Evolutionary conservation across 2,888 invertebrate species (phyloP).

Genomic region (Tanypteryx hageni): DNA sequence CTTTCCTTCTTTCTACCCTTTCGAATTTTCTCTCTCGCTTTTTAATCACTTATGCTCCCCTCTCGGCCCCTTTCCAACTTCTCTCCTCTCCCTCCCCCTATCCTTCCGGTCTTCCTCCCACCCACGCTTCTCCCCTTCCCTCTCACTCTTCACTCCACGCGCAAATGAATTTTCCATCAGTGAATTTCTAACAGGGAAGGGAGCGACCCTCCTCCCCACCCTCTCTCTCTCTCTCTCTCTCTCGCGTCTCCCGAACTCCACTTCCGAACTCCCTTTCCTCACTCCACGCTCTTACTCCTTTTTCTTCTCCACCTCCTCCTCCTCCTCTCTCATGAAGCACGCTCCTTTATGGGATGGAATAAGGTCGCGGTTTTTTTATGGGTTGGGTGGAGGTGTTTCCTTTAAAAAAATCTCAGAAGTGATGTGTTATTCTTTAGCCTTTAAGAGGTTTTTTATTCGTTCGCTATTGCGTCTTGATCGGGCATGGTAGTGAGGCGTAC

Average conservation of each 20-base stretch:
- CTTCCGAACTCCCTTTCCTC: too few species aligned
- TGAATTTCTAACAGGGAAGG: slow-evolving; percentile 34
- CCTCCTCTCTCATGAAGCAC: neutral
- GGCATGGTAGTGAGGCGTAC: too few species aligned
- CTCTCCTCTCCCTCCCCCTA: neutral
- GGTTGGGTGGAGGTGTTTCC: slow-evolving; percentile 21
- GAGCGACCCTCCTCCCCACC: neutral
- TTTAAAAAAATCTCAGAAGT: neutral
- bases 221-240: neutral
- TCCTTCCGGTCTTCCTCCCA: neutral
- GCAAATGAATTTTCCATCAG: slow-evolving; percentile 44
- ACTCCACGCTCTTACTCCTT: neutral
- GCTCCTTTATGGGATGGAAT: slow-evolving; percentile 15
- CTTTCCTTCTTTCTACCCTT: neutral
- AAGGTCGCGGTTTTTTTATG: neutral
- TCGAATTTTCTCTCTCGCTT: neutral
- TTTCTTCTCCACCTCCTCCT: neutral
- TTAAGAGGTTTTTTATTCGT: neutral
- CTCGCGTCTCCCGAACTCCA: neutral
- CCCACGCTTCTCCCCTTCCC: neutral
- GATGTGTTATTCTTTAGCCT: neutral
- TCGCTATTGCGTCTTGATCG: too few species aligned
- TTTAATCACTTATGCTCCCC: slow-evolving; percentile 52
- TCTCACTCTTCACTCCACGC: slow-evolving; percentile 15
- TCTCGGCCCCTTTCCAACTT: neutral